A percentile compares a stretch with the other conserved stretches of the same genome.
phyloP scores from a whole-genome alignment of 2,113 vertebrate species.

The Myanophis thanlyinensis region DNA sequence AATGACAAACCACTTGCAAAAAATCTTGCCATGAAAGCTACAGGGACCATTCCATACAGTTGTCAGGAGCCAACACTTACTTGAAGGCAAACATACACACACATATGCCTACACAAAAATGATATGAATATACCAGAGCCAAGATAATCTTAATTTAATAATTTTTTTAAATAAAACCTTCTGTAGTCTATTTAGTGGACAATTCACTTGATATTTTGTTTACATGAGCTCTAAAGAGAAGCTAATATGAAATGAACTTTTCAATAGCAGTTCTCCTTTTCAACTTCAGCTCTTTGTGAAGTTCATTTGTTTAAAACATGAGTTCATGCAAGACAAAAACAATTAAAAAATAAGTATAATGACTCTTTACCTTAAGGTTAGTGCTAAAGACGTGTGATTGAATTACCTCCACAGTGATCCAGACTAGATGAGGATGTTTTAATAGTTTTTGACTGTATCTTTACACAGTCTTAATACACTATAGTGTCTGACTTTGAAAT shows the following conservation, averaged over 20 bases:
- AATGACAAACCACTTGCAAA: neutral
- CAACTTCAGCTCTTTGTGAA: neutral
- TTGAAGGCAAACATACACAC: neutral
- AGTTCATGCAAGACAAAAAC: neutral
- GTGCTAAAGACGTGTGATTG: neutral
- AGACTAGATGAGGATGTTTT: neutral
- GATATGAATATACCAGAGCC: neutral
- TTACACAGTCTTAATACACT: neutral
- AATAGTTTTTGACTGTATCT: neutral
- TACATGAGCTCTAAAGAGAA: neutral
- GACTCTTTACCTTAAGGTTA: neutral
- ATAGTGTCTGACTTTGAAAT: constrained; percentile 41
- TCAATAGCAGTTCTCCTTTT: neutral
- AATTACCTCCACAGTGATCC: neutral
- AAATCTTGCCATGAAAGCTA: neutral
- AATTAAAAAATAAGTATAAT: neutral
- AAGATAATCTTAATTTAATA: neutral
- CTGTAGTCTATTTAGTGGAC: neutral
- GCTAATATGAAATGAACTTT: neutral
- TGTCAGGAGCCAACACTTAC: neutral
- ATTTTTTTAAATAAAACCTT: neutral
- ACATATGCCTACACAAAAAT: neutral
- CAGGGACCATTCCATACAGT: neutral
- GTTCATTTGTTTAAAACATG: neutral
- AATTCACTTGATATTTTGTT: neutral